Evolutionary conservation across 2,797 vertebrate genomes (phyloP), one percentile per base, ranked within the genome.

Genomic region (Pteronotus mesoamericanus): DNA sequence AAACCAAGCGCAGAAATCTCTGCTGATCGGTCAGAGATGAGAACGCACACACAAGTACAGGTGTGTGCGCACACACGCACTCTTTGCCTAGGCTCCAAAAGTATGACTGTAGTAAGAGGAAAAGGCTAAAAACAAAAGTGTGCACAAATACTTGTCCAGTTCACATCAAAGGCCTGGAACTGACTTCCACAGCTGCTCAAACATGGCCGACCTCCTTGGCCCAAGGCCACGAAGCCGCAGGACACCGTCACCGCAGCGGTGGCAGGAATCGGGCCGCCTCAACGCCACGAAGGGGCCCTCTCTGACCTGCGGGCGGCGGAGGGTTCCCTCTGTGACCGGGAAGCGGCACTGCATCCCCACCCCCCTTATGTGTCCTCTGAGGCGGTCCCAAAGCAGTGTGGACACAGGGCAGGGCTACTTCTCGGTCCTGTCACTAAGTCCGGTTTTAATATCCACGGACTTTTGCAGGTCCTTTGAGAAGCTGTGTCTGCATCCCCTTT

Each of bases 401-500:
- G 46, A 29, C 61, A 9, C 22, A 26, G 0, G 22, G 26, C 32
- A 86, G 48, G 74, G 37, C 57, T 9, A 24, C 51, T 15, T 22
- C 71, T 44, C 68, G 64, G 21, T 71, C 15, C 51, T 37, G n/a
- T 12, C 5, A 37, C 61, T 15, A 61, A 57, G 72, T 88, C 16
- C 39, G 18, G 9, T 59, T 83, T 61, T 72, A 14, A 48, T 4
- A 48, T 39, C 22, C 74, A 37, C 37, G 22, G 55, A 84, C 80
- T 55, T 55, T 37, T 4, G 0, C 8, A 72, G 10, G n/a, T 22
- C 37, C 4, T 82, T 86, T 57, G 26, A 3, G 79, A 86, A 90
- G 87, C 29, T 88, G 6, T 79, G 34, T 79, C 61, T 94, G 88
- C 48, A 83, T 24, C 48, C 42, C 39, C 24, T 34, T 79, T 55